These are phyloP conservation scores for Amphilophus citrinellus DNA, from an alignment of 2,113 vertebrate species.

Conservation along the genomic window DNA sequence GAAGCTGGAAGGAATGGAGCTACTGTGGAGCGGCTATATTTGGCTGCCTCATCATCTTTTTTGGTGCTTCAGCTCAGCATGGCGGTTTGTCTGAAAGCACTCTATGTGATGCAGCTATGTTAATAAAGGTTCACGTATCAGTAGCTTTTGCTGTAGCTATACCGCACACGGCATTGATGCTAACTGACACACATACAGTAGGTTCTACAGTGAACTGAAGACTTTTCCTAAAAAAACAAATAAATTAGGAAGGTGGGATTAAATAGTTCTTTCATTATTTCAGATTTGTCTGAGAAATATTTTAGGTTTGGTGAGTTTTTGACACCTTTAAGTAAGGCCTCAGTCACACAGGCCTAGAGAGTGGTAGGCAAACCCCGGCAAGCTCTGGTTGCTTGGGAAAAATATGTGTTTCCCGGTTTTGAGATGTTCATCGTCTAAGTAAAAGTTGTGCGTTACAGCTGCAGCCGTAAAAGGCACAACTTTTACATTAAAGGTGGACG, in stretches of 20 bases:
- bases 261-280: not conserved
- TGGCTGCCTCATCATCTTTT: slow-evolving; percentile 39
- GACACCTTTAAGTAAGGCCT: not conserved
- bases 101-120: slow-evolving; percentile 3
- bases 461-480: no score
- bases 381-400: no score
- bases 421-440: no score
- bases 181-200: not conserved
- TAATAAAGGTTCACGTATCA: not conserved
- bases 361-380: no score
- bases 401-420: no score
- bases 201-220: not conserved
- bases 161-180: not conserved
- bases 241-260: not conserved
- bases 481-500: no score
- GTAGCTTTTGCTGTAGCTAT: not conserved
- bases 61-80: slow-evolving; percentile 41
- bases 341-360: not conserved
- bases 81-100: slow-evolving; percentile 19
- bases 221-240: not conserved
- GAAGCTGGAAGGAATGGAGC: slow-evolving; percentile 20
- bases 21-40: slow-evolving; percentile 53
- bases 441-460: no score
- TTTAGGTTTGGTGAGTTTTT: no score
- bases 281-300: not conserved